Conservation (phyloP, 2,113 vertebrate genomes). For the Sakesphorus luctuosus region DNA sequence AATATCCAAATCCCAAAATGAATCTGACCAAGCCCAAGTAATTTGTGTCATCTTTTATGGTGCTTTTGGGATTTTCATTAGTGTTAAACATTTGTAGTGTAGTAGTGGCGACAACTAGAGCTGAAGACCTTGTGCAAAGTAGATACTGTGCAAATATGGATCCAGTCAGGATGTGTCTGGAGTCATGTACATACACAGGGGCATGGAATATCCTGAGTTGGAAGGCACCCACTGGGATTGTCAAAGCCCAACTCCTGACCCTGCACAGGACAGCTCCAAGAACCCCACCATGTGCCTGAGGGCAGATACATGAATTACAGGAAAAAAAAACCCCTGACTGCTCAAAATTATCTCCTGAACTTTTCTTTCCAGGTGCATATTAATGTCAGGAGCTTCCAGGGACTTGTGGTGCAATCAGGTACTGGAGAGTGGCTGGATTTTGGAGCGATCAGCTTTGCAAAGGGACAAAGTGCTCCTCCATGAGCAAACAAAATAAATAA, state of each 20-base stretch:
- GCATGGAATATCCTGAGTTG: neutral
- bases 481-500: neutral
- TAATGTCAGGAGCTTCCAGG: neutral
- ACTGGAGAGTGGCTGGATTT: neutral
- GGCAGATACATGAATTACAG: neutral
- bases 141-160: neutral
- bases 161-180: neutral
- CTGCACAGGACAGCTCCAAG: neutral
- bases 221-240: neutral
- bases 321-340: neutral
- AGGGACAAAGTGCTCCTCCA: constrained; percentile 29
- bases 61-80: neutral
- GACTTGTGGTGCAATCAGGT: neutral
- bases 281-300: neutral
- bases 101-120: neutral
- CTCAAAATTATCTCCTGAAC: neutral
- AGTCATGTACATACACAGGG: neutral
- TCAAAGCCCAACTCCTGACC: neutral
- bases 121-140: neutral
- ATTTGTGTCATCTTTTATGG: neutral
- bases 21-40: neutral
- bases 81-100: neutral
- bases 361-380: neutral
- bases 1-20: neutral
- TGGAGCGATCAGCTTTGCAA: neutral